Conservation (phyloP, 1,140 invertebrate genomes). For the Lordiphosa stackelbergi region DNA sequence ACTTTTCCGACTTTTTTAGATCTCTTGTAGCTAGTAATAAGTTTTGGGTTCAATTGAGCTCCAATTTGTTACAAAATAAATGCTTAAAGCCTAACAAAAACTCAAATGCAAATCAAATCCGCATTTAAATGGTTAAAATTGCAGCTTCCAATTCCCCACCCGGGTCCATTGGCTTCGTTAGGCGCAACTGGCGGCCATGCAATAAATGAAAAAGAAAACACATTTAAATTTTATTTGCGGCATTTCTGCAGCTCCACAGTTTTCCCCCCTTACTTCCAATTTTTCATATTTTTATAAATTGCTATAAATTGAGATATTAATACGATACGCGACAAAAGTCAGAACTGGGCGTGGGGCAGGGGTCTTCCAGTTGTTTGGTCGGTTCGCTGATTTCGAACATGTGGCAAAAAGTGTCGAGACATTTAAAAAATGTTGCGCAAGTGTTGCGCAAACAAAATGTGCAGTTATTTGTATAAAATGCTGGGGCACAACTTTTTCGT, state of each 20-base stretch:
- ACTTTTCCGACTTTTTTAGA: no score
- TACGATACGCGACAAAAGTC: slow-evolving; percentile 70
- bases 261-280: slow-evolving; percentile 26
- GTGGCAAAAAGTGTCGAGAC: slow-evolving; percentile 64
- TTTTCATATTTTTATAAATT: slow-evolving; percentile 76
- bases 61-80: background rate
- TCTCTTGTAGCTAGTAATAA: no score
- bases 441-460: slow-evolving; percentile 72
- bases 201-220: slow-evolving; percentile 30
- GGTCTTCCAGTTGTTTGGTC: slow-evolving; percentile 20
- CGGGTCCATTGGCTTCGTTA: slow-evolving; percentile 47
- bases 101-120: slow-evolving; percentile 14
- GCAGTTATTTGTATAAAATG: slow-evolving; percentile 71
- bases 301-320: slow-evolving; percentile 75
- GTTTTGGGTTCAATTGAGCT: no score
- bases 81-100: slow-evolving; percentile 24
- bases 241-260: slow-evolving; percentile 15
- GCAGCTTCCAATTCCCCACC: slow-evolving; percentile 15
- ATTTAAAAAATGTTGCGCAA: slow-evolving; percentile 68
- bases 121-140: slow-evolving; percentile 34
- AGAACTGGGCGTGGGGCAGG: slow-evolving; percentile 18
- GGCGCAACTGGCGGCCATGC: slow-evolving; percentile 19
- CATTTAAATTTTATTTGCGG: slow-evolving; percentile 67
- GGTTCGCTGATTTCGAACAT: slow-evolving; percentile 58
- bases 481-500: slow-evolving; percentile 35